Evolutionary conservation across 1,140 invertebrate species (phyloP).

Genomic region (Babylonia areolata): DNA sequence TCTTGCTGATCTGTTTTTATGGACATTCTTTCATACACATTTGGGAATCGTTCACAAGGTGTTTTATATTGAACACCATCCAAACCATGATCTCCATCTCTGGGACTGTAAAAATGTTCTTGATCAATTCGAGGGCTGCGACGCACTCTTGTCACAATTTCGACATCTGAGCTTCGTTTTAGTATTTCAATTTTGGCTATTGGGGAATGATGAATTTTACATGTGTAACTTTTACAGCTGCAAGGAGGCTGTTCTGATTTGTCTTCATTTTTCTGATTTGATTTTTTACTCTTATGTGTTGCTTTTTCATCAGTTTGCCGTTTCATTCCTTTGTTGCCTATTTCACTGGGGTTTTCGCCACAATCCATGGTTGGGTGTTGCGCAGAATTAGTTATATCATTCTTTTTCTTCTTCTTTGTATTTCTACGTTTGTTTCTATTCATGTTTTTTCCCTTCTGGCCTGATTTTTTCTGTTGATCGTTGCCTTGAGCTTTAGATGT

Average conservation of each 20-base stretch:
- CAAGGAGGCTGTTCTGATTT: neutral
- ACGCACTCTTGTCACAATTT: neutral
- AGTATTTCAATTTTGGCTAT: slow-evolving; percentile 8
- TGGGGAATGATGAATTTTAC: neutral
- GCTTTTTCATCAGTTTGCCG: neutral
- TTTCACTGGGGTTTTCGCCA: neutral
- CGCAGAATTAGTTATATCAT: neutral
- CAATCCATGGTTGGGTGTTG: neutral
- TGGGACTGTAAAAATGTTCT: neutral
- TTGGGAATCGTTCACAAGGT: neutral
- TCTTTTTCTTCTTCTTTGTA: neutral
- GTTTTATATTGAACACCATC: neutral
- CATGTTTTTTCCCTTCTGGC: neutral
- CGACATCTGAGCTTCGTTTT: neutral
- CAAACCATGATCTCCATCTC: neutral
- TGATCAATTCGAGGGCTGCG: neutral
- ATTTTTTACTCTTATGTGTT: neutral
- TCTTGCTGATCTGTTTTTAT: neutral
- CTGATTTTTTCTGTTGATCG: neutral
- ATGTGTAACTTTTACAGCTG: neutral
- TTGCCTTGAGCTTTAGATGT: too few species aligned
- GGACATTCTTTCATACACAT: neutral
- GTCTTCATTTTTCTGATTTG: neutral
- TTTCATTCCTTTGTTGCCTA: neutral
- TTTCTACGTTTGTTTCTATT: neutral